Evolutionary conservation across 2,888 invertebrate genomes (phyloP), one percentile per base, ranked within the genome.

Genomic region (Mycalesis mineus): DNA sequence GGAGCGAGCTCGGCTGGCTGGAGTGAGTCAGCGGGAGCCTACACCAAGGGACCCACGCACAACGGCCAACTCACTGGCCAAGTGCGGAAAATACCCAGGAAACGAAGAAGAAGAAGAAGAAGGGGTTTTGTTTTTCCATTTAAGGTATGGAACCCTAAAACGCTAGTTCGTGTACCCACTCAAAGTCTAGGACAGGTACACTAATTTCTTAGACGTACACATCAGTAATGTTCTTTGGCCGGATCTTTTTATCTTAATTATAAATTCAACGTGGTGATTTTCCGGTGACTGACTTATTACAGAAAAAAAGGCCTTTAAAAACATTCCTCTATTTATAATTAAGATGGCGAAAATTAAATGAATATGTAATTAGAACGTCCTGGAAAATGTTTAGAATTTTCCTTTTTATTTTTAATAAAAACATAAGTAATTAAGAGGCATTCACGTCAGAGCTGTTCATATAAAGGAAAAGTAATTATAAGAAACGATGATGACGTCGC

Each of bases 351-450:
- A 62, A 62, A 60, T 60, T 60, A 60, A 60, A 60, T 62, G 62
- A 62, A 62, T 62, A 58, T 62, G 62, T 60, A 62, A 60, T 62
- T 62, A 62, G 62, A 57, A 57, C 60, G 55, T 62, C 60, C 60
- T 62, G 55, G 62, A 58, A 62, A 62, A 60, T 62, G 57, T 60
- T 65, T 64, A 62, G 62, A 63, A 65, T 59, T 64, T 56, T 57
- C 17, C 60, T 64, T 65, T 75, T 80, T 62, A 62, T 62, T 62
- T n/a, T 62, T 62, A 62, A 60, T 62, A 78, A 82, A 82, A 81
- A 80, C 80, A 79, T 81, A 78, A 78, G 75, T 75, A 84, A 85
- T 85, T 83, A 84, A 78, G 74, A 68, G 68, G 74, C 73, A 83
- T 83, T 82, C 80, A 82, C 82, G 81, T 78, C 74, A 68, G 67